Evolutionary conservation across 2,888 invertebrate genomes (phyloP), one percentile per base, ranked within the genome.

Genomic region (Apodemia mormo): DNA sequence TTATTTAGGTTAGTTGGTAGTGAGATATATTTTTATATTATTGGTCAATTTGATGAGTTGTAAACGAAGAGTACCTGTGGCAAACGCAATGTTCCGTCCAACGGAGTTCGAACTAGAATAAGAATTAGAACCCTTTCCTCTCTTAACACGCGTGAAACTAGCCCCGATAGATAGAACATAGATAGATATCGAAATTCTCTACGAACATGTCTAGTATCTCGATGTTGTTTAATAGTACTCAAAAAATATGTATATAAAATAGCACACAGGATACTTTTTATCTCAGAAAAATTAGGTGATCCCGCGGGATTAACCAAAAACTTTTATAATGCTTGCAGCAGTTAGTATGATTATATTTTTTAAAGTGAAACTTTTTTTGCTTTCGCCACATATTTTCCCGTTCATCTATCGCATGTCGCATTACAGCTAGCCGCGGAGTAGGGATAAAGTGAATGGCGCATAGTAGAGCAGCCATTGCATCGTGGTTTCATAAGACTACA

Each of bases 1-100:
- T 89, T 85, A 87, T 81, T 86, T 89, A 89, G 77, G 86, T 79
- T 82, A 82, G 78, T 74, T 82, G 77, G 86, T 90, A 90, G 88
- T 80, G 83, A 89, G 83, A 89, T 87, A 86, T 92, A 92, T 92
- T 92, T 92, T 92, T 92, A 86, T 92, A 92, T 81, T 79, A 81
- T 84, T 82, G 76, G 90, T 89, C 90, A 89, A 90, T 89, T 89
- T 83, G 76, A 80, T 81, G 79, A 80, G 75, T 78, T 78, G 69
- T 72, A 69, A 66, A 75, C 81, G 88, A 89, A 76, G 72, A 76
- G 90, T 91, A 91, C 90, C 89, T 91, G 90, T 80, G 79, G 80
- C 78, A 78, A 78, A 80, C 76, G 78, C 75, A 84, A 85, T 80
- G 81, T 86, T 92, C 92, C 92, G 92, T 92, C 92, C 92, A 89